phyloP scores from a whole-genome alignment of 1,140 invertebrate species.

The Macrotrachela quadricornifera region DNA sequence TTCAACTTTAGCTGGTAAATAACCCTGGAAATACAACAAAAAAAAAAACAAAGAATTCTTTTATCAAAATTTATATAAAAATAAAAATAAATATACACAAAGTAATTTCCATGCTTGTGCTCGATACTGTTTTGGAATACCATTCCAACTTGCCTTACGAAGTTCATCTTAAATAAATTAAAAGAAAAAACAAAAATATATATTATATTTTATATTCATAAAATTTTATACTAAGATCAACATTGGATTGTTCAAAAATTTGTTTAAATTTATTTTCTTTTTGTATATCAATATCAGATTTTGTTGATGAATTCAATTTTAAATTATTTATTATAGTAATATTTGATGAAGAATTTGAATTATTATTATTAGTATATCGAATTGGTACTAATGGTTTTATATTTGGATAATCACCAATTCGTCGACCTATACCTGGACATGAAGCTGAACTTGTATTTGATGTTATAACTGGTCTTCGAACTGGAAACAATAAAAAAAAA shows the following conservation, averaged over 20 bases:
- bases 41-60: not conserved
- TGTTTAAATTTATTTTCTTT: conserved; percentile 11
- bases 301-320: conserved; percentile 6
- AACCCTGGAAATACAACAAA: conserved; percentile 39
- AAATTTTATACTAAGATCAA: not conserved
- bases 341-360: too few species aligned
- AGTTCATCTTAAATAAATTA: conserved; percentile 47
- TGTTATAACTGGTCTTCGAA: too few species aligned
- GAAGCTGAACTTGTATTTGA: too few species aligned
- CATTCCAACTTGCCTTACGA: conserved; percentile 76
- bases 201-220: not conserved
- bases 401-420: too few species aligned
- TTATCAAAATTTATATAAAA: too few species aligned
- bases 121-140: conserved; percentile 61
- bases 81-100: conserved; percentile 34
- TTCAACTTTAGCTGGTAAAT: conserved; percentile 69
- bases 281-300: conserved; percentile 16
- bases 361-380: too few species aligned
- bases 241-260: not conserved
- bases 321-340: too few species aligned
- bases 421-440: too few species aligned
- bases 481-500: too few species aligned
- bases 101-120: conserved; percentile 49
- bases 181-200: conserved; percentile 10
- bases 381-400: too few species aligned